Base-by-base conservation (phyloP, 2,113 vertebrate species). In the Acrocephalus arundinaceus region DNA sequence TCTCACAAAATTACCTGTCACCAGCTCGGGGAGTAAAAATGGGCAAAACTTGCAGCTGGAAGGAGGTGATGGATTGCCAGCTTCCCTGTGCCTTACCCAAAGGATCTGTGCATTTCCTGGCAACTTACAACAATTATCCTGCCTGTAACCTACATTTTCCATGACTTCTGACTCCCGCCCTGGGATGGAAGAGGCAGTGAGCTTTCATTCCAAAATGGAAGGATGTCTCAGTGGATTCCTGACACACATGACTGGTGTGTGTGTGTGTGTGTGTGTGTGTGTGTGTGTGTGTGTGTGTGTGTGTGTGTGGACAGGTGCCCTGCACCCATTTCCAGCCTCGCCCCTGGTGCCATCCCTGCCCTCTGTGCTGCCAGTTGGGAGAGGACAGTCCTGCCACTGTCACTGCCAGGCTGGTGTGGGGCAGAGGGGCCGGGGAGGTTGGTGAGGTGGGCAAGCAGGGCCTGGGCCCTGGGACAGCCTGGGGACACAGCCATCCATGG, bases 401-500 rank as follows among this genome's bases (percentile, higher is more conserved):
- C 37, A n/a, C 24, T 22, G 52, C 35, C 3, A 0, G 3, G 22
- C 1, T 9, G 2, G 0, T 7, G 8, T 3, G 7, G 15, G 7
- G 5, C 2, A 39, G 35, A 12, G 57, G 2, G 22, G 8, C 30
- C 1, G 4, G 15, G 15, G 35, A 1, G 21, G 8, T 3, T 14
- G 49, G 52, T 11, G 17, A 15, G 2, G 31, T 4, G 6, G 11
- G 4, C 2, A 17, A 72, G 15, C 21, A 35, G 31, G 31, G 5
- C 21, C 15, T 9, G 0, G 4, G 25, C 9, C 8, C 8, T 27
- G 62, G 33, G 39, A 3, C 35, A n/a, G 17, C 10, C 7, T 25
- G 57, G 43, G 39, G 7, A 45, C 66, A 63, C n/a, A 11, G 3
- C n/a, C 48, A 27, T 6, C 13, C 19, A 22, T 45, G 43, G 43